Base-by-base conservation (phyloP, 2,113 vertebrate species). In the Oxygymnocypris stewartii region DNA sequence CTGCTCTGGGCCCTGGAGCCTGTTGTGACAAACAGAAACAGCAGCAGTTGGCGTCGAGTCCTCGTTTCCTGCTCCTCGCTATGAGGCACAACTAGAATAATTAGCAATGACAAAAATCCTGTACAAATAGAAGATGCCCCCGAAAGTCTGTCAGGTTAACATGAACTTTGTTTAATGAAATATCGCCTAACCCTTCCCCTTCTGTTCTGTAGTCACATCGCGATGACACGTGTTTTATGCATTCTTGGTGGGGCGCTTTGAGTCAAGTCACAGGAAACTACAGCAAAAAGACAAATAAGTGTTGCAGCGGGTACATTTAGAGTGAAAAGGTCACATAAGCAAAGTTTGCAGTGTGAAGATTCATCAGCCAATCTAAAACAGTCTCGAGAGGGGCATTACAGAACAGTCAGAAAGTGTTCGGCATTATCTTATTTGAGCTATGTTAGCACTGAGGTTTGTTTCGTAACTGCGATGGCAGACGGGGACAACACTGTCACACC, bases 31-130 rank as follows among this genome's bases (percentile, higher is more conserved):
- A 88, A 84, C 88, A 51, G 71, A 84, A 84, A 86, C 81, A 79
- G 86, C 85, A 87, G 84, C 87, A 90, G 87, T 90, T 88, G 91
- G 88, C 88, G 86, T 90, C 86, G 89, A 88, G 87, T 89, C 86
- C 63, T 82, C 79, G 14, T 84, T 87, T 90, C 88, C 85, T 75
- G 75, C 87, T 88, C 85, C 84, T 85, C 88, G 87, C 85, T 63
- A 75, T 86, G 81, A 88, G 76, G 89, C 85, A 89, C 87, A 91
- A 61, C 49, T 87, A 84, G 85, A 85, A 90, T 93, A 94, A 93
- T 93, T 93, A 94, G 91, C 75, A 90, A 73, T 92, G 92, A 93
- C 93, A 93, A 94, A 93, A 90, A 88, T 85, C 82, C 79, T 85
- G 89, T 90, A 92, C 88, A 92, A 93, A 89, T 88, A 88, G 67